phyloP scores from a whole-genome alignment of 2,113 vertebrate species.

The Sarotherodon lohbergeri region DNA sequence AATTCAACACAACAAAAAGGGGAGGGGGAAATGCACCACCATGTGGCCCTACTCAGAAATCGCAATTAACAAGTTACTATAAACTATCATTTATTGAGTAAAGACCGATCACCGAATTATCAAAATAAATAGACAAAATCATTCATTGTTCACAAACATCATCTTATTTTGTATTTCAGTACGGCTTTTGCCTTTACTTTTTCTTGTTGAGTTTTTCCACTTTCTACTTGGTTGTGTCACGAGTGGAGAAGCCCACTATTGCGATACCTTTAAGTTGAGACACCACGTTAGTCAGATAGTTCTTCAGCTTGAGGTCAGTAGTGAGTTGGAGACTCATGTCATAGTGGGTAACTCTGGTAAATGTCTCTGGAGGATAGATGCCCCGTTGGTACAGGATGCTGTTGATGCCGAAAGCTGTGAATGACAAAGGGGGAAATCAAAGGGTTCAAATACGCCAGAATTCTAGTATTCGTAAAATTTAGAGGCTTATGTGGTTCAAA shows the following conservation, averaged over 20 bases:
- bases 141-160: not conserved
- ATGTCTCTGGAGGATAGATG: constrained; percentile 92
- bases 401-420: constrained; percentile 90
- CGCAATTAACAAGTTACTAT: not conserved
- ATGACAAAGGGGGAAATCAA: not conserved
- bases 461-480: not conserved
- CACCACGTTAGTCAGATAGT: constrained; percentile 87
- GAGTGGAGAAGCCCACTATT: not conserved
- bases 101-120: not conserved
- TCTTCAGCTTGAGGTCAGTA: constrained; percentile 85
- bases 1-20: not conserved
- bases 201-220: not conserved
- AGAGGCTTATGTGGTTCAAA: not conserved
- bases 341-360: constrained; percentile 86
- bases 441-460: not conserved
- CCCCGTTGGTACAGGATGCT: constrained; percentile 96
- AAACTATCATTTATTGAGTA: not conserved
- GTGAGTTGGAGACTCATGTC: constrained; percentile 89
- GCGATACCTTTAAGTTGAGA: constrained; percentile 86
- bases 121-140: not conserved
- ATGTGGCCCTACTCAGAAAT: not conserved
- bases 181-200: not conserved
- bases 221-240: not conserved
- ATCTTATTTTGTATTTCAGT: not conserved
- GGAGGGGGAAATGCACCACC: not conserved